Conservation (phyloP, 1,140 invertebrate species). For the Drosophila tani region DNA sequence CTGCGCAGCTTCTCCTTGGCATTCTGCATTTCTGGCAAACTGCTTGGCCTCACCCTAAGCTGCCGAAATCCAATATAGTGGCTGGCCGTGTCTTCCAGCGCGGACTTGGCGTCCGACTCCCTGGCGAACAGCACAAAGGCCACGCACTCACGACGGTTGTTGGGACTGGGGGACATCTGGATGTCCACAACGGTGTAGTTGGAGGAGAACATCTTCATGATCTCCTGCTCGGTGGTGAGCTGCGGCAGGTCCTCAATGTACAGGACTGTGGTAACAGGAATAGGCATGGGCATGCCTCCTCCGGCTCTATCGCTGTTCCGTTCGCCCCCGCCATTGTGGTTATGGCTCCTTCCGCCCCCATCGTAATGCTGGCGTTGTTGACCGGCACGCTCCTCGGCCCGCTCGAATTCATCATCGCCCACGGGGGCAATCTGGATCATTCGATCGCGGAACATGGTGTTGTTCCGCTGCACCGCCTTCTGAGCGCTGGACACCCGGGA, state of each 20-base stretch:
- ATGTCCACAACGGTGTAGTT: conserved; percentile 90
- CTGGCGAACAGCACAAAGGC: conserved; percentile 91
- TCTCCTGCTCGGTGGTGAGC: conserved; percentile 91
- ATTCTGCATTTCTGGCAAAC: conserved; percentile 86
- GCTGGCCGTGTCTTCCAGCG: conserved; percentile 86
- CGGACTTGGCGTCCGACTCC: conserved; percentile 88
- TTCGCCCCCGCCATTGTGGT: conserved; percentile 10
- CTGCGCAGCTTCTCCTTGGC: conserved; percentile 85
- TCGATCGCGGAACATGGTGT: conserved; percentile 87
- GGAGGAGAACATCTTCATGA: conserved; percentile 90
- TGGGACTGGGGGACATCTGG: conserved; percentile 87
- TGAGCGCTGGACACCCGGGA: conserved; percentile 88
- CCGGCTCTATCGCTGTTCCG: conserved; percentile 9
- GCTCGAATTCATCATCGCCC: conserved; percentile 72
- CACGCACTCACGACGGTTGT: conserved; percentile 86
- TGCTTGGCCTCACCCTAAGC: conserved; percentile 86
- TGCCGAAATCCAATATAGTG: conserved; percentile 87
- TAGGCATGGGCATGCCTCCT: background rate
- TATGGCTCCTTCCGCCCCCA: conserved; percentile 2
- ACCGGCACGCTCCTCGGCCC: conserved; percentile 56
- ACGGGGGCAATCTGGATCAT: conserved; percentile 64
- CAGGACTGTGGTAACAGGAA: conserved; percentile 86
- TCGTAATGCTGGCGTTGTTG: conserved; percentile 31
- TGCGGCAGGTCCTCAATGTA: conserved; percentile 90
- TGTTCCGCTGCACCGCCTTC: conserved; percentile 88